Percentiles rank a stretch among this genome's conserved stretches.
Evolutionary conservation across 2,888 invertebrate species (phyloP).

Genomic region (Ariolimax columbianus): DNA sequence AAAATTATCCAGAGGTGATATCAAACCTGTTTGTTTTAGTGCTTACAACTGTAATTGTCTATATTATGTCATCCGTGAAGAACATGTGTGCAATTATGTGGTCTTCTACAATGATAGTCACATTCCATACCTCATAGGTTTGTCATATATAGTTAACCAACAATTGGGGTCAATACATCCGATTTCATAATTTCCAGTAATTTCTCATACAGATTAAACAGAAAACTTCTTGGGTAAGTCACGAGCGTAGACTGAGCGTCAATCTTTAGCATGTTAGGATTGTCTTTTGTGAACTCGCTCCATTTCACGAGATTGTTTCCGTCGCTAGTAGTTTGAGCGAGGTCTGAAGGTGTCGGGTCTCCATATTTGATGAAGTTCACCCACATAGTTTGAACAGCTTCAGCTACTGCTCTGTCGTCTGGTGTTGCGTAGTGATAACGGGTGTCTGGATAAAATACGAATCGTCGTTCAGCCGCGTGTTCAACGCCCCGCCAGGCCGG

Average conservation of each 20-base stretch:
- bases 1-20: no score
- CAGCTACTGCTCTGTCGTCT: constrained; percentile 22
- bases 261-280: no score
- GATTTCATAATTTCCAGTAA: constrained; percentile 3
- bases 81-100: no score
- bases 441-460: constrained; percentile 1
- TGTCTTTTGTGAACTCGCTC: no score
- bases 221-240: constrained; percentile 10
- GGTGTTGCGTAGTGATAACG: background rate
- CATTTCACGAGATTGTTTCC: background rate
- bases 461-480: constrained; percentile 15
- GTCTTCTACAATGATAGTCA: no score
- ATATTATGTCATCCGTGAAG: no score
- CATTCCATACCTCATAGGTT: no score
- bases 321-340: background rate
- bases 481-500: constrained; percentile 33
- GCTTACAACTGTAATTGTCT: no score
- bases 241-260: background rate
- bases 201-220: constrained; percentile 19
- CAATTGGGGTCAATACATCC: background rate
- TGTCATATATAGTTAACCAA: background rate
- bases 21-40: no score
- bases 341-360: constrained; percentile 2
- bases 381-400: no score
- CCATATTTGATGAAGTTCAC: no score